Evolutionary conservation across 2,888 invertebrate species (phyloP), one percentile per base, ranked within the genome.

Genomic region (Muscina levida): DNA sequence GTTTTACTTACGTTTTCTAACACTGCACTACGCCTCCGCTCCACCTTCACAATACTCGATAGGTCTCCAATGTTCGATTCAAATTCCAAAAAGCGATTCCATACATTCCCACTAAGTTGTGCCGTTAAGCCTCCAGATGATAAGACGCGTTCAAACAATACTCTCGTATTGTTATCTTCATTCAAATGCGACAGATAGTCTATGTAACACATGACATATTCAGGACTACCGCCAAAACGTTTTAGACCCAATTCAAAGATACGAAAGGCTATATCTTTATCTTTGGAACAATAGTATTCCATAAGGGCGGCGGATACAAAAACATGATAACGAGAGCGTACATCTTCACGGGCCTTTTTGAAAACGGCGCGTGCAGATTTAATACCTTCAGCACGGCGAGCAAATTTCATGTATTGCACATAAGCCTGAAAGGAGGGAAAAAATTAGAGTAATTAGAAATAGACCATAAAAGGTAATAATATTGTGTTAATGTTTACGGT

Each of bases 271-370:
- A 98, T 97, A 89, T 97, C 97, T 90, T 97, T 97, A 91, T 98
- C 98, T 91, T 99, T 99, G 46, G 97, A 98, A 89, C 99, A 99
- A 88, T 98, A 99, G 90, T 99, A 99, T 90, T 99, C 99, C 98
- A 99, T 99, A 0, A 98, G 92, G 0, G 99, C 98, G 0, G 99
- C 98, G 0, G 98, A 96, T 0, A 98, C 98, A 90, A 96, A 99
- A 53, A 99, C 96, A 90, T 99, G 98, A 91, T 97, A 97, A 1
- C 94, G 94, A 0, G 95, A 94, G 42, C 95, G 93, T 82, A 85
- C 90, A 89, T 99, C 99, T 88, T 99, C 98, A 22, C 99, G 92
- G 0, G 98, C 98, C 84, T 96, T 93, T 89, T 98, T 98, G 90
- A 99, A 99, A 13, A 99, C 96, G 0, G 94, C 94, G 85, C 99